phyloP scores from a whole-genome alignment of 2,113 vertebrate species.

The Danionella cerebrum region DNA sequence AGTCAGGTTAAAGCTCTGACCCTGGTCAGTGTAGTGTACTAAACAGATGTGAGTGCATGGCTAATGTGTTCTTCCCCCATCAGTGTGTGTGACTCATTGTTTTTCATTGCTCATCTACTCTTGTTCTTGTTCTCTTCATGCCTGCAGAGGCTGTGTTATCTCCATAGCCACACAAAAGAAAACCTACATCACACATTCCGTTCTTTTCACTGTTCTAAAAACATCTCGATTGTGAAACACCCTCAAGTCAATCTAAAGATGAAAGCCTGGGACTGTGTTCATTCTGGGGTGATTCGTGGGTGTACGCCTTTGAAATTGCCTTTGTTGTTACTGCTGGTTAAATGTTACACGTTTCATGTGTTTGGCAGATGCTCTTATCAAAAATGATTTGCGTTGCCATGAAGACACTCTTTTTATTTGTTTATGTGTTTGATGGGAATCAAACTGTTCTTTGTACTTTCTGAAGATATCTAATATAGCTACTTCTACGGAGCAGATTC shows the following conservation, averaged over 20 bases:
- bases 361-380: neutral
- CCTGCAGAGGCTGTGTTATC: constrained; percentile 14
- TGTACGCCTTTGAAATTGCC: neutral
- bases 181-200: neutral
- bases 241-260: neutral
- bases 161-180: neutral
- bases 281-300: neutral
- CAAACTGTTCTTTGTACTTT: neutral
- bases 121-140: neutral
- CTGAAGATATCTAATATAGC: too few relatives aligned
- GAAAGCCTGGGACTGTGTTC: neutral
- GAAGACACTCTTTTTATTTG: neutral
- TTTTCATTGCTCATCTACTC: constrained; percentile 16
- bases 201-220: neutral
- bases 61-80: constrained; percentile 25
- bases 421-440: neutral
- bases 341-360: neutral
- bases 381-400: neutral
- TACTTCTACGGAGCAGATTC: too few relatives aligned
- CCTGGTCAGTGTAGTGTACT: neutral
- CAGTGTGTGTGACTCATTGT: constrained; percentile 30
- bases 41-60: constrained; percentile 14
- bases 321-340: neutral
- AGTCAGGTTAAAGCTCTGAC: neutral
- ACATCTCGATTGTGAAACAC: neutral